Percentiles rank a stretch among this genome's conserved stretches.
phyloP scores from a whole-genome alignment of 2,113 vertebrate species.

The Plotosus lineatus region DNA sequence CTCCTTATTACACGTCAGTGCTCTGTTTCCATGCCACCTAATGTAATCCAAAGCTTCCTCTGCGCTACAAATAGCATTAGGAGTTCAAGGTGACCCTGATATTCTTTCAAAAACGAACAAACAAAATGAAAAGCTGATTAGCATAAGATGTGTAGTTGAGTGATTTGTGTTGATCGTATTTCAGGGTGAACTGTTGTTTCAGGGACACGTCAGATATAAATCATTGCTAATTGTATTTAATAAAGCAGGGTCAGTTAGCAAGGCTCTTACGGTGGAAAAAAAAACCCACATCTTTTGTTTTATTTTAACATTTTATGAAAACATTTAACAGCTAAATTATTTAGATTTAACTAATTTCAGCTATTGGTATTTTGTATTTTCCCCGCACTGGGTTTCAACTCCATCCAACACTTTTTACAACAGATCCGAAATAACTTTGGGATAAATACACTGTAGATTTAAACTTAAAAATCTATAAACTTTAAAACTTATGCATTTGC shows the following conservation, averaged over 20 bases:
- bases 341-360: too few species aligned
- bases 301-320: background rate
- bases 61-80: background rate
- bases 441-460: too few species aligned
- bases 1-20: background rate
- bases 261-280: background rate
- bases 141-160: background rate
- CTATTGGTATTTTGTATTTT: too few species aligned
- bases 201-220: background rate
- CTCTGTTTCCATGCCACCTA: background rate
- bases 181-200: background rate
- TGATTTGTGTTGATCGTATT: background rate
- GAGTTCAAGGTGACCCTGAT: constrained; percentile 13
- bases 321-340: too few species aligned
- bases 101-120: constrained; percentile 14
- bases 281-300: background rate
- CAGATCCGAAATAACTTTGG: too few species aligned
- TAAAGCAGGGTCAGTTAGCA: constrained; percentile 33
- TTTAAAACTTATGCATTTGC: too few species aligned
- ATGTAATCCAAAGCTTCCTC: constrained; percentile 1
- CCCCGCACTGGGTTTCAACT: too few species aligned
- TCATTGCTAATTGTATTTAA: background rate
- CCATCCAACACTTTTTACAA: too few species aligned
- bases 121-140: background rate
- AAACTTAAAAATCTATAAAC: too few species aligned